Evolutionary conservation across 2,888 invertebrate genomes (phyloP), one percentile per base, ranked within the genome.

Genomic region (Linyphia triangularis): DNA sequence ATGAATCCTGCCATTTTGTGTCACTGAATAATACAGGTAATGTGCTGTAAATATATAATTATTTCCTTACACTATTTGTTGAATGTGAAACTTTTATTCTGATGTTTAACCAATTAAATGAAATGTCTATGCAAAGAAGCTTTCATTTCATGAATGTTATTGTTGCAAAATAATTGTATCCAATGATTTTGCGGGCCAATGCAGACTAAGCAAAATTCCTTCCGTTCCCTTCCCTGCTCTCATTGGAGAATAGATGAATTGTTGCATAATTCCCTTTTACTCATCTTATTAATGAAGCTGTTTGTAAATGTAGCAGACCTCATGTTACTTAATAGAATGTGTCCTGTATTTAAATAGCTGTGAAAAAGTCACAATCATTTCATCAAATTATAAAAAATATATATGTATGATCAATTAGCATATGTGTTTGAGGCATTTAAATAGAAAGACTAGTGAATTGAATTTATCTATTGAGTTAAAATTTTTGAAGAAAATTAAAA

Each of bases 1-100:
- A 81, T 61, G 81, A 88, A 81, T 88, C 86, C 86, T 88, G 86
- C 86, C 86, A 88, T 88, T 88, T 88, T 88, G 33, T 86, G 73
- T 81, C 72, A 72, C 51, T 79, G 24, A 59, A 26, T 81, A 57
- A 79, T 61, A 78, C 30, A 43, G 61, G 28, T 78, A 69, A 63
- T 65, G 30, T 72, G 22, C 67, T 61, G 81, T 88, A 82, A 77
- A n/a, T n/a, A 85, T 77, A 85, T 59, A 77, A 78, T 40, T 69
- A 63, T 77, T 85, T 85, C 77, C 75, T 75, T 88, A 79, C 37
- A 77, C 81, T 67, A 73, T 88, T 88, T 79, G 73, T 81, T 88
- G 67, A 75, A 57, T 72, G 51, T 73, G 37, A 81, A 63, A 69
- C 67, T 88, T 88, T 81, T 88, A 88, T 88, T 81, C 81, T 51